Conservation (phyloP, 1,140 invertebrate genomes). For the Temnothorax nylanderi region DNA sequence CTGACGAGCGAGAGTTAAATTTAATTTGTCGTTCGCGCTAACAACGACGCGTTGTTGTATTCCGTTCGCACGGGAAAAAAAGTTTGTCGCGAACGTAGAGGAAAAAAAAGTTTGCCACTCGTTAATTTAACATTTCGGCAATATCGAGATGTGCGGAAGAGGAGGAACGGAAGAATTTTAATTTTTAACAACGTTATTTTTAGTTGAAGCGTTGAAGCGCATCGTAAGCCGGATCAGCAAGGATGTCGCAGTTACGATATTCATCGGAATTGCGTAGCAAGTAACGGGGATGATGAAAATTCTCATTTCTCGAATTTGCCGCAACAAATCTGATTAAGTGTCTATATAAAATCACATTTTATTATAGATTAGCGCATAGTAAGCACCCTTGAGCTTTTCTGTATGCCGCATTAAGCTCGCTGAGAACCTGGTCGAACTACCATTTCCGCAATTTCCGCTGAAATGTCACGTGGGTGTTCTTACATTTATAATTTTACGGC, state of each 20-base stretch:
- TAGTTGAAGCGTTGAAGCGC: background rate
- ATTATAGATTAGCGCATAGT: slow-evolving; percentile 7
- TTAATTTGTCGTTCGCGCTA: slow-evolving; percentile 31
- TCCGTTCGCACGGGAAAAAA: background rate
- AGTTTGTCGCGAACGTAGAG: background rate
- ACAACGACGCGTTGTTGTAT: background rate
- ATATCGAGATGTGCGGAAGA: background rate
- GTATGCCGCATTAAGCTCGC: background rate
- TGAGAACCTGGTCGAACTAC: background rate
- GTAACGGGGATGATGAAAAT: background rate
- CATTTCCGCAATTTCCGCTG: background rate
- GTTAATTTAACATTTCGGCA: slow-evolving; percentile 21
- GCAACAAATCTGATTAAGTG: background rate
- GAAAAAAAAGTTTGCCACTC: background rate
- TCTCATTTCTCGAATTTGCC: background rate
- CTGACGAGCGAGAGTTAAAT: slow-evolving; percentile 15
- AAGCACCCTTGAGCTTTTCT: background rate
- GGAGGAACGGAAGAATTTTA: background rate
- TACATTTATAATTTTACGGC: slow-evolving; percentile 50
- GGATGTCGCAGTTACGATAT: slow-evolving; percentile 8
- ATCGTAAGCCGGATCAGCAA: background rate
- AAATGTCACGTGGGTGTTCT: slow-evolving; percentile 1
- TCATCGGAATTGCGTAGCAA: background rate
- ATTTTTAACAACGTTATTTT: slow-evolving; percentile 18
- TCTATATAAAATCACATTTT: background rate